Evolutionary conservation across 1,140 invertebrate genomes (phyloP).

Genomic region (Aplysia californica): DNA sequence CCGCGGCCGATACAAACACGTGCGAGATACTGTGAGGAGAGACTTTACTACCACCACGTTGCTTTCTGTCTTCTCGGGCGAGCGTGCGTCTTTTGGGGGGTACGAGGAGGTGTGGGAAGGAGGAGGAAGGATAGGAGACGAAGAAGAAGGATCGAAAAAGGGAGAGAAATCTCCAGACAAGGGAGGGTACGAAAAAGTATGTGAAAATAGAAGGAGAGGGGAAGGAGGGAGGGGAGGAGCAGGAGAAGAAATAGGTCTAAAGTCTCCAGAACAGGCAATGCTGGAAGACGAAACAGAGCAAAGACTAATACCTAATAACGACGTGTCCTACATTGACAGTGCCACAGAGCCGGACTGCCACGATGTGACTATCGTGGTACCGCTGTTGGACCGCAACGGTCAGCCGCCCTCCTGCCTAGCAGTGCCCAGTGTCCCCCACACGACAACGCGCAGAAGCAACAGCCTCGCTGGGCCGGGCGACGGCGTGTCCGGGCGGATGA

Average conservation of each 20-base stretch:
- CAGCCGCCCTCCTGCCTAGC: too few relatives aligned
- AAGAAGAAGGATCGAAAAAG: background rate
- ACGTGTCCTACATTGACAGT: too few relatives aligned
- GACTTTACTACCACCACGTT: constrained; percentile 29
- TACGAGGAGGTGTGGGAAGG: too few relatives aligned
- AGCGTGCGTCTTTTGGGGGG: background rate
- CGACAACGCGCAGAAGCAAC: background rate
- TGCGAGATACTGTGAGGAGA: too few relatives aligned
- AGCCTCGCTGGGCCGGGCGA: background rate
- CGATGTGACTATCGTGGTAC: constrained; percentile 1
- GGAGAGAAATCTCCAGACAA: too few relatives aligned
- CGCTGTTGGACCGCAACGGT: too few relatives aligned
- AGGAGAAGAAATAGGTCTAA: background rate
- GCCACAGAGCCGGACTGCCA: background rate
- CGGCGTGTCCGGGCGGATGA: too few relatives aligned
- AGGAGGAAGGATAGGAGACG: too few relatives aligned
- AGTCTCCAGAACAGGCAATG: background rate
- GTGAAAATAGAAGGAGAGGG: background rate
- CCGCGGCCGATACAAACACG: too few relatives aligned
- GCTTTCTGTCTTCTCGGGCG: background rate
- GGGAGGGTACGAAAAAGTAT: background rate
- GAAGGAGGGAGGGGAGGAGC: background rate
- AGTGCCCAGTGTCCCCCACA: too few relatives aligned
- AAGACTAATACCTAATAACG: too few relatives aligned
- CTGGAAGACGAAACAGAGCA: too few relatives aligned